These are phyloP conservation scores for Cynodonichthys magdalenae DNA, from an alignment of 2,797 vertebrate species.

Conservation along the genomic window DNA sequence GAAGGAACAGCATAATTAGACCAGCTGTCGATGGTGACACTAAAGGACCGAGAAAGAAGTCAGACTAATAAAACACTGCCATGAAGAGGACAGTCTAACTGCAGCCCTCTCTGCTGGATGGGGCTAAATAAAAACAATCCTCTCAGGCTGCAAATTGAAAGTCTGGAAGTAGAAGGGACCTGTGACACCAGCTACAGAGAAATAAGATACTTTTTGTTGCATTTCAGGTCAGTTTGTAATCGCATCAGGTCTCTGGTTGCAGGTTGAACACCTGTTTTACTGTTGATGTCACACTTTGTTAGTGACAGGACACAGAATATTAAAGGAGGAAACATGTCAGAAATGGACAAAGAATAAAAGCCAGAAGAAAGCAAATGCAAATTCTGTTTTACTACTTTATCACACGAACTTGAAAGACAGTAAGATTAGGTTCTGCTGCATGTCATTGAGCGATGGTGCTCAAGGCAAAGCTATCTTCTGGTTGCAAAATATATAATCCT, in stretches of 20 bases:
- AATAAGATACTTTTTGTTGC: slow-evolving; percentile 23
- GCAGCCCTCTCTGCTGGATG: slow-evolving; percentile 23
- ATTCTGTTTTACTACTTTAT: not conserved
- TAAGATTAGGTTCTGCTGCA: not conserved
- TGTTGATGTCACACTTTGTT: slow-evolving; percentile 41
- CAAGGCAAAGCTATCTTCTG: not conserved
- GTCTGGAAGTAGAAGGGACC: slow-evolving; percentile 15
- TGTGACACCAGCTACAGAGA: slow-evolving; percentile 11
- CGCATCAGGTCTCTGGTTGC: slow-evolving; percentile 8
- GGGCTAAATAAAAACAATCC: slow-evolving; percentile 31
- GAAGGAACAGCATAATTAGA: slow-evolving; percentile 52
- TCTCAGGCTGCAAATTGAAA: slow-evolving; percentile 20
- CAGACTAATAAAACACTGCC: slow-evolving; percentile 60
- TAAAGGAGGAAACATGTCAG: not conserved
- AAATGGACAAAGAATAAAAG: not conserved
- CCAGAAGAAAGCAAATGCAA: not conserved
- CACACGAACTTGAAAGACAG: not conserved
- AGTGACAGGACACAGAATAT: slow-evolving; percentile 13
- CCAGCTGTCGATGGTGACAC: slow-evolving; percentile 4
- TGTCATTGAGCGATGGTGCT: not conserved
- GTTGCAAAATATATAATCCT: not conserved
- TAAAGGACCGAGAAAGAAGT: slow-evolving; percentile 31
- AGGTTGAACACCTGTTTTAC: slow-evolving; percentile 29
- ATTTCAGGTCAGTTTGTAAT: slow-evolving; percentile 21
- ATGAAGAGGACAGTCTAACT: slow-evolving; percentile 27